These are phyloP conservation scores for Hippocampus barbouri DNA, from an alignment of 2,113 vertebrate genomes.

Conservation along the genomic window DNA sequence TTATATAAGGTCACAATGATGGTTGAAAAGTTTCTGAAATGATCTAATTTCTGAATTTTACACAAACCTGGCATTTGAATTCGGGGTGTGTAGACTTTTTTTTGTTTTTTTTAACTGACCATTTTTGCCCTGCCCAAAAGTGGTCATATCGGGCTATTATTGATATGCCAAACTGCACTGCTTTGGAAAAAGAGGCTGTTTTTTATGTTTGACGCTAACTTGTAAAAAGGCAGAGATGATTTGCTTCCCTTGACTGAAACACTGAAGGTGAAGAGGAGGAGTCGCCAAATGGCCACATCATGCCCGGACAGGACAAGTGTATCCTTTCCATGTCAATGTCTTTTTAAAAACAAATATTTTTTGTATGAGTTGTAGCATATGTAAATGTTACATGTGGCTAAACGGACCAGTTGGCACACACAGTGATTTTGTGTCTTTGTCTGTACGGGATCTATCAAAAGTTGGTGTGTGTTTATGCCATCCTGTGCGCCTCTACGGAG, in stretches of 20 bases:
- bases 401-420: no score
- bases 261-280: conserved; percentile 73
- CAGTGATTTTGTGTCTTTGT: no score
- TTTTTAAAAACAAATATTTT: background rate
- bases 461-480: no score
- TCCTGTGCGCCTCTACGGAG: background rate
- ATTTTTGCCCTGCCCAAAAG: no score
- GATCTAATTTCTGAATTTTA: no score
- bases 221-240: background rate
- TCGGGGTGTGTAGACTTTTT: background rate
- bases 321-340: conserved; percentile 61
- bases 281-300: conserved; percentile 20
- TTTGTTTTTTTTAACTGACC: background rate
- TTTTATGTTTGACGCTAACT: background rate
- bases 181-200: no score
- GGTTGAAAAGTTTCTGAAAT: no score
- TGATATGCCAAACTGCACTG: no score
- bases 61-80: no score
- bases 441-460: background rate
- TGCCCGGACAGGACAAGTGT: conserved; percentile 67
- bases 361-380: background rate
- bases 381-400: no score
- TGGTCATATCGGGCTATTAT: no score
- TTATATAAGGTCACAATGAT: no score
- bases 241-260: conserved; percentile 65